phyloP scores from a whole-genome alignment of 2,113 vertebrate genomes.

The rat (Rattus norvegicus) region DNA sequence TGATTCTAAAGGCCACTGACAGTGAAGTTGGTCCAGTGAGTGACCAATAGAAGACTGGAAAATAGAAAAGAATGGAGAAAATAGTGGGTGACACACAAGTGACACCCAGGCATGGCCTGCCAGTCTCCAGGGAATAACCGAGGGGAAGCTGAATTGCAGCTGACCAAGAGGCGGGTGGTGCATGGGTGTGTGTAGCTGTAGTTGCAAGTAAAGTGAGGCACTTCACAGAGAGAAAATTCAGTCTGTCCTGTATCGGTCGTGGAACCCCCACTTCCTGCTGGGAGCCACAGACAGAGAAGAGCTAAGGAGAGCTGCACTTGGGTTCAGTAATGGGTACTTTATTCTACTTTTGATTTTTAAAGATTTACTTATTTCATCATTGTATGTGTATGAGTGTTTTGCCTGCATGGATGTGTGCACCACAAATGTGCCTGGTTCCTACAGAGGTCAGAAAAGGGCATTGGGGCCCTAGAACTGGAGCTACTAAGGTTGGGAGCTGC shows the following conservation, averaged over 20 bases:
- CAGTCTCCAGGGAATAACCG: background rate
- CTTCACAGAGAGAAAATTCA: background rate
- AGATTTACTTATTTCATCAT: background rate
- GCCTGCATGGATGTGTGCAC: background rate
- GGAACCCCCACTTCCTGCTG: background rate
- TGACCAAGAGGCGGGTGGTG: background rate
- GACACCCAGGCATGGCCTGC: too few species aligned
- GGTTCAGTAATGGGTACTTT: background rate
- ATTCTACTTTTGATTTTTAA: background rate
- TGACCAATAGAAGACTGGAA: background rate
- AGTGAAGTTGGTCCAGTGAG: background rate
- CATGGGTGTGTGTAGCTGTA: background rate
- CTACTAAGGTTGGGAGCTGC: background rate
- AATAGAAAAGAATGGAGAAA: background rate
- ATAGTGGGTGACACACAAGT: background rate
- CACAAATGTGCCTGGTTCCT: background rate
- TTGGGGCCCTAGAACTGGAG: background rate
- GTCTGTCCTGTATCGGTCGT: background rate
- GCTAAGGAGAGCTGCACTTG: background rate
- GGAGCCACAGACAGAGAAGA: background rate
- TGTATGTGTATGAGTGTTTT: background rate
- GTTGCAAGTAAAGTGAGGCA: too few species aligned
- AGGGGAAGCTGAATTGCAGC: background rate
- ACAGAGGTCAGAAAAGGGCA: background rate
- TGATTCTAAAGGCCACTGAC: background rate